Evolutionary conservation across 2,888 invertebrate species (phyloP).

Genomic region (Troglohyphantes excavatus): DNA sequence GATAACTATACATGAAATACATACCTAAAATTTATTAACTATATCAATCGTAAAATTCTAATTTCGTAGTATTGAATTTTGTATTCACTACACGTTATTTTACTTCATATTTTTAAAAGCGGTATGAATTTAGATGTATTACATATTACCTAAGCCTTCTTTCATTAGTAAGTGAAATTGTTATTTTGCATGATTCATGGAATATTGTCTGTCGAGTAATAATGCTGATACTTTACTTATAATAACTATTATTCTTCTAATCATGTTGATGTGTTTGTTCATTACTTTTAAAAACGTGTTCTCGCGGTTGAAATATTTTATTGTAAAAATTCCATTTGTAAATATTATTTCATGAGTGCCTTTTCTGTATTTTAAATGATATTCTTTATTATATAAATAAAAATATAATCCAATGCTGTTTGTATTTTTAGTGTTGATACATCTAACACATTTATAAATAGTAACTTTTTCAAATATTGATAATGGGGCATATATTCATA

Average conservation of each 20-base stretch:
- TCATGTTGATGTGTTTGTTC: conserved; percentile 1
- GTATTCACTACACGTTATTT: no score
- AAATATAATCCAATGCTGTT: conserved; percentile 21
- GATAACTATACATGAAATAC: no score
- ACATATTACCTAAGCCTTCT: no score
- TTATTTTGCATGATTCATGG: not conserved
- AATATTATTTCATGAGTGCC: conserved; percentile 64
- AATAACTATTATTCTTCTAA: not conserved
- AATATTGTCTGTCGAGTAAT: not conserved
- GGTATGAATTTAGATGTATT: no score
- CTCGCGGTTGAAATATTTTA: conserved; percentile 20
- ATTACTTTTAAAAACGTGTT: not conserved
- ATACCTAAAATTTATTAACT: no score
- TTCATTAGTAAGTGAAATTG: not conserved
- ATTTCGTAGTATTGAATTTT: no score
- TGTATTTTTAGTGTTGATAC: no score
- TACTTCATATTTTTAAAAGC: no score
- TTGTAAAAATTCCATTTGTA: conserved; percentile 68
- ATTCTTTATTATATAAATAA: conserved; percentile 69
- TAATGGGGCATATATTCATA: no score
- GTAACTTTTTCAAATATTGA: no score
- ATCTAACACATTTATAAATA: no score
- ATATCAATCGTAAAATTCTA: no score
- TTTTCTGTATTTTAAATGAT: conserved; percentile 73
- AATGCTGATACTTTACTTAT: not conserved